Percentiles rank a stretch among this genome's conserved stretches.
Conservation (phyloP, 1,140 invertebrate genomes). For the Drosophila pachea region DNA sequence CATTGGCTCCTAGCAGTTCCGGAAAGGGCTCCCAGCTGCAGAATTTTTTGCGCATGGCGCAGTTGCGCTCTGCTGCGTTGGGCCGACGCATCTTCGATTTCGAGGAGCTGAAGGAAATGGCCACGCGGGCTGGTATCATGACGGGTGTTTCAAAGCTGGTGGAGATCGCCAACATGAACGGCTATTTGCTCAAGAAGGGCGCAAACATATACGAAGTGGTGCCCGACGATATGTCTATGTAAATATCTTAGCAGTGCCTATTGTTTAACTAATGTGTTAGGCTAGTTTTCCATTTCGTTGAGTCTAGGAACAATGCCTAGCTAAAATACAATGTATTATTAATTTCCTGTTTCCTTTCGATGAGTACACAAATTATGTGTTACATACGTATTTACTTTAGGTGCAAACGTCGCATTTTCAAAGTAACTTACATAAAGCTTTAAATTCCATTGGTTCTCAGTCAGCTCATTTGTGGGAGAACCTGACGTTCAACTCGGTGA, state of each 20-base stretch:
- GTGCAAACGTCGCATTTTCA: neutral
- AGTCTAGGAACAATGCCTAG: neutral
- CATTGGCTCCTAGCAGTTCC: slow-evolving; percentile 81
- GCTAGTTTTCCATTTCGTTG: slow-evolving; percentile 13
- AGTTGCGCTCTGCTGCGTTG: slow-evolving; percentile 82
- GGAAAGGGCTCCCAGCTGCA: slow-evolving; percentile 87
- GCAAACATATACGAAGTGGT: slow-evolving; percentile 85
- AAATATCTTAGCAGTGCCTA: slow-evolving; percentile 44
- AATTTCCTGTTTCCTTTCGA: slow-evolving; percentile 17
- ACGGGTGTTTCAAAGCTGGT: slow-evolving; percentile 85
- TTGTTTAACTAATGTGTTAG: slow-evolving; percentile 34
- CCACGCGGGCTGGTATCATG: slow-evolving; percentile 83
- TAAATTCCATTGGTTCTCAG: neutral
- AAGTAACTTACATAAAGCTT: no score
- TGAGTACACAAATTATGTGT: slow-evolving; percentile 7
- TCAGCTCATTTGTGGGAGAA: neutral
- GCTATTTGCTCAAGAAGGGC: slow-evolving; percentile 90
- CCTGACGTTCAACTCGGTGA: neutral
- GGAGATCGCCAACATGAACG: slow-evolving; percentile 89
- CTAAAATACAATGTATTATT: neutral
- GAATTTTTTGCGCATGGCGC: slow-evolving; percentile 86
- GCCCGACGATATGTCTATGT: slow-evolving; percentile 33
- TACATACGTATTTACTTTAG: neutral
- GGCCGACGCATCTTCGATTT: slow-evolving; percentile 86
- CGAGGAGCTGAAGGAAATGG: slow-evolving; percentile 85